Percentiles rank a stretch among this genome's conserved stretches.
These are phyloP conservation scores for Psettodes erumei DNA, from an alignment of 2,113 vertebrate genomes.

Conservation along the genomic window DNA sequence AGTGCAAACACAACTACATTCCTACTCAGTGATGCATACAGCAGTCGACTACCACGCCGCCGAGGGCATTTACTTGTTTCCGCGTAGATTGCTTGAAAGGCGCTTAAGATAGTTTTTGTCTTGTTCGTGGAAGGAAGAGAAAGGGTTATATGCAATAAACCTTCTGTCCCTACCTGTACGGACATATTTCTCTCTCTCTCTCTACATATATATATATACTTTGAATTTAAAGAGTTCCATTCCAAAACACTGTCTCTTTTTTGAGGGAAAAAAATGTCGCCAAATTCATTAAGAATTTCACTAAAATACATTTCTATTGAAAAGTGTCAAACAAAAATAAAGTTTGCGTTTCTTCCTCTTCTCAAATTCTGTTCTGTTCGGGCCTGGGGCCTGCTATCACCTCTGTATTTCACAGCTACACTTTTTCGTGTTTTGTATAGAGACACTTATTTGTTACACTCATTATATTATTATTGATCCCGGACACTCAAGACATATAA, in stretches of 20 bases:
- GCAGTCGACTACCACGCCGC: conserved; percentile 85
- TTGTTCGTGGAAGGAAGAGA: conserved; percentile 74
- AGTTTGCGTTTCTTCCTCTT: too few relatives aligned
- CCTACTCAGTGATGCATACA: conserved; percentile 80
- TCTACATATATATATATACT: conserved; percentile 42
- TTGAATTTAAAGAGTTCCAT: conserved; percentile 67
- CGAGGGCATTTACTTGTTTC: conserved; percentile 88
- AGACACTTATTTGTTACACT: too few relatives aligned
- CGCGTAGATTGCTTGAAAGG: conserved; percentile 89
- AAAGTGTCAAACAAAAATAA: conserved; percentile 63
- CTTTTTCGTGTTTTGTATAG: too few relatives aligned
- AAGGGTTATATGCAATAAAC: conserved; percentile 58
- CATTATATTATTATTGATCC: too few relatives aligned
- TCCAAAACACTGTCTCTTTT: conserved; percentile 59
- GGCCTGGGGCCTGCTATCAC: neutral
- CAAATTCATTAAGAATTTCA: conserved; percentile 25
- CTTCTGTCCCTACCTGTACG: conserved; percentile 55
- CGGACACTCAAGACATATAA: neutral
- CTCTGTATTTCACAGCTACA: neutral
- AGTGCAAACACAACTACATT: conserved; percentile 82
- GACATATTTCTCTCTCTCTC: conserved; percentile 34
- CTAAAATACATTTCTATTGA: conserved; percentile 68
- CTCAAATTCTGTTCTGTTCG: conserved; percentile 11
- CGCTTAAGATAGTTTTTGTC: conserved; percentile 87
- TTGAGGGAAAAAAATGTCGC: conserved; percentile 32